Percentiles rank a stretch among this genome's conserved stretches.
Evolutionary conservation across 2,113 vertebrate genomes (phyloP).

Genomic region (Geococcyx californianus): DNA sequence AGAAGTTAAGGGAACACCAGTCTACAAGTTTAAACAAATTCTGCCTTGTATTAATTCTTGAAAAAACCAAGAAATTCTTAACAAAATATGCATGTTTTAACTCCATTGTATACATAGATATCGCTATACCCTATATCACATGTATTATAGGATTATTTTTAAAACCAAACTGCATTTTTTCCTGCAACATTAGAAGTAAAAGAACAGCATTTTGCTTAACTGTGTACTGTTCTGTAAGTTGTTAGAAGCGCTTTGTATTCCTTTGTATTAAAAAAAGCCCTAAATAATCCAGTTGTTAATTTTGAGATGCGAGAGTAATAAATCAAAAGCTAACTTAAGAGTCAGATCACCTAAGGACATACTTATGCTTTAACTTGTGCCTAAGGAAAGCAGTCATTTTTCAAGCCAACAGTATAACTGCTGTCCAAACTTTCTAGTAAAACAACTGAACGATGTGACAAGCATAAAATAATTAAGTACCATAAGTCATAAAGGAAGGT

Average conservation of each 20-base stretch:
- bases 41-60: not conserved
- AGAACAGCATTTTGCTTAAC: not conserved
- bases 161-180: not conserved
- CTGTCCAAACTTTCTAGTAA: not conserved
- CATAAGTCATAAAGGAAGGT: not conserved
- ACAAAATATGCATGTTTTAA: not conserved
- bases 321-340: not conserved
- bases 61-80: not conserved
- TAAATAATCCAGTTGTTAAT: not conserved
- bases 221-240: not conserved
- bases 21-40: not conserved
- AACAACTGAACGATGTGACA: not conserved
- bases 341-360: not conserved
- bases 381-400: not conserved
- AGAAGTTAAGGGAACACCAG: not conserved
- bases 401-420: not conserved
- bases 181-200: not conserved
- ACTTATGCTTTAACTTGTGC: not conserved
- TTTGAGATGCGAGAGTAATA: not conserved
- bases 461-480: not conserved
- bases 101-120: not conserved
- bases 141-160: not conserved
- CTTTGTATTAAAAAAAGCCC: not conserved
- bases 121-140: not conserved
- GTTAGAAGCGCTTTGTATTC: not conserved